phyloP scores from a whole-genome alignment of 1,140 invertebrate species.

The Drosophila sucinea region DNA sequence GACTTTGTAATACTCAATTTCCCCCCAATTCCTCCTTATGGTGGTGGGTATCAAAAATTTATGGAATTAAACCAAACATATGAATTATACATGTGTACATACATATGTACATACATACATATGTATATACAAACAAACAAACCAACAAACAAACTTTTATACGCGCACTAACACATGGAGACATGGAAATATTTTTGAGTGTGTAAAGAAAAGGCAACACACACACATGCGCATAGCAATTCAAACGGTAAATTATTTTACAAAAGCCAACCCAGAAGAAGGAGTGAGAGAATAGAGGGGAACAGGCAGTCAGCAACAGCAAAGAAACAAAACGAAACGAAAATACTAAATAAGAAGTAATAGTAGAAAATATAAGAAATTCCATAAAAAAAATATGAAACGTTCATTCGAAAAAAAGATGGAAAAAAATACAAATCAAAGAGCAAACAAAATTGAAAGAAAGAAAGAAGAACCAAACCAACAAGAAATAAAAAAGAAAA shows the following conservation, averaged over 20 bases:
- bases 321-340: conserved; percentile 31
- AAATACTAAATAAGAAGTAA: conserved; percentile 37
- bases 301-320: background rate
- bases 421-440: too few relatives aligned
- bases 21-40: background rate
- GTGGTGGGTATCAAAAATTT: conserved; percentile 33
- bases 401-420: conserved; percentile 38
- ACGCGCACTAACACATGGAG: conserved; percentile 22
- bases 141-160: conserved; percentile 41
- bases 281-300: conserved; percentile 14
- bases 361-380: conserved; percentile 52
- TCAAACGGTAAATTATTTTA: conserved; percentile 81
- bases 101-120: conserved; percentile 24
- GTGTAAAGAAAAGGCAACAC: conserved; percentile 27
- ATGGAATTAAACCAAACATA: conserved; percentile 75
- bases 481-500: conserved; percentile 30
- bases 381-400: conserved; percentile 59
- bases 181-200: conserved; percentile 18
- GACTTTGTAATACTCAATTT: background rate
- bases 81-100: conserved; percentile 61
- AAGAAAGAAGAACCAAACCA: conserved; percentile 2
- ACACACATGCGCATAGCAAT: conserved; percentile 54
- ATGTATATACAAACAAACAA: background rate
- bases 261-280: conserved; percentile 54
- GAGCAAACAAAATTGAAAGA: conserved; percentile 12